These are phyloP conservation scores for Blera fallax DNA, from an alignment of 2,888 invertebrate genomes.

Conservation along the genomic window DNA sequence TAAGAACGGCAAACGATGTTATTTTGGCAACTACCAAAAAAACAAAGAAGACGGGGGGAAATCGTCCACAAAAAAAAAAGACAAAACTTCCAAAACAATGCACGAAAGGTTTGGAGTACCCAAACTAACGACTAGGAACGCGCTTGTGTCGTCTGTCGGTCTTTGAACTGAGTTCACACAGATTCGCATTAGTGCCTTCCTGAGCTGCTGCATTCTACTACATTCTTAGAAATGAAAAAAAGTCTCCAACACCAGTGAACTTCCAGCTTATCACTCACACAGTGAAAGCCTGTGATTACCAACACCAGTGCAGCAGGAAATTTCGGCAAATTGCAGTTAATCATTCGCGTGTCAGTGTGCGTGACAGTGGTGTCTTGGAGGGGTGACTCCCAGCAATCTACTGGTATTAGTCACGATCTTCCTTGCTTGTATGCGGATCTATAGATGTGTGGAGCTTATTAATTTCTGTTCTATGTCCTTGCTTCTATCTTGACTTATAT, in stretches of 20 bases:
- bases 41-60: conserved; percentile 1
- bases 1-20: conserved; percentile 33
- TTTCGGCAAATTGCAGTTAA: conserved; percentile 69
- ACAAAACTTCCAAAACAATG: neutral
- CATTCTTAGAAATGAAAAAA: conserved; percentile 47
- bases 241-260: neutral
- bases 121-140: conserved; percentile 40
- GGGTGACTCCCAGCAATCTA: neutral
- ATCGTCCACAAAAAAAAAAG: conserved; percentile 13
- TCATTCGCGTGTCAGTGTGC: conserved; percentile 39
- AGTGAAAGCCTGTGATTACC: neutral
- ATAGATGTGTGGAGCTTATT: conserved; percentile 21
- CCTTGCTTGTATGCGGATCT: neutral
- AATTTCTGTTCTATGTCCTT: conserved; percentile 65
- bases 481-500: conserved; percentile 72
- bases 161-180: conserved; percentile 69
- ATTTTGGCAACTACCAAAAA: conserved; percentile 45
- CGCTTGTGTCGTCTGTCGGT: conserved; percentile 57
- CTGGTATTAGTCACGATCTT: conserved; percentile 63
- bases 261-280: neutral
- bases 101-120: neutral
- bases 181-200: conserved; percentile 49
- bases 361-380: conserved; percentile 34
- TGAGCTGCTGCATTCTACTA: conserved; percentile 45
- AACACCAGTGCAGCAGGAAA: conserved; percentile 26